Base-by-base conservation (phyloP, 2,113 vertebrate species). In the Clarias gariepinus region DNA sequence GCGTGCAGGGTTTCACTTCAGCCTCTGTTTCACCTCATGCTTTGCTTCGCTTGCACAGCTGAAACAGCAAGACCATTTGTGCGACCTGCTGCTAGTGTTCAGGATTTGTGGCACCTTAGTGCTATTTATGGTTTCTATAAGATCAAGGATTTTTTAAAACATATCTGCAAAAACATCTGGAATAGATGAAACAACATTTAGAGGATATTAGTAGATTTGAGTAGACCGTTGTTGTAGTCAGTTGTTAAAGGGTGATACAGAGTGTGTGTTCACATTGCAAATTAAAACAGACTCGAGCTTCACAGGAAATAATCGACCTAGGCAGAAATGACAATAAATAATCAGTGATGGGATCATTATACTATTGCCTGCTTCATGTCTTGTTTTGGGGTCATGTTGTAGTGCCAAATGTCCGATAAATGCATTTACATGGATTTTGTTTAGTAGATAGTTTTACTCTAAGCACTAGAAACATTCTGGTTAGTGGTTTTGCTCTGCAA, bases 61-160 rank as follows among this genome's bases (percentile, higher is more conserved):
- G 74, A 78, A 78, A 78, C 74, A 78, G 74, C 25, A 55, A 78
- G 52, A 8, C 52, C 15, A 53, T 77, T 74, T 77, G 74, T 55
- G 13, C 28, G 25, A 55, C 74, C 47, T 78, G 74, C 15, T 78
- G 74, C 28, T 53, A 28, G 74, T 8, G 25, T 55, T 53, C 74
- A n/a, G 5, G 23, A 11, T 53, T 53, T 52, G 41, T 13, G 25
- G n/a, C 2, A 6, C 47, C 12, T n/a, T 16, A n/a, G 9, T 52
- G 4, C 41, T 25, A 25, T 13, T 53, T 23, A 16, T 15, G 25
- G 36, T 25, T 52, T 52, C 41, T n/a, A 13, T 18, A 2, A 41
- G 69, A 71, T 73, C 8, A 10, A 41, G 33, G 69, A 21, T 28
- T 66, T 41, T 0, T 21, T 41, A 21, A 36, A 71, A 19, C 47